Evolutionary conservation across 2,888 invertebrate species (phyloP).

Genomic region (Drosophila trichaetosa): DNA sequence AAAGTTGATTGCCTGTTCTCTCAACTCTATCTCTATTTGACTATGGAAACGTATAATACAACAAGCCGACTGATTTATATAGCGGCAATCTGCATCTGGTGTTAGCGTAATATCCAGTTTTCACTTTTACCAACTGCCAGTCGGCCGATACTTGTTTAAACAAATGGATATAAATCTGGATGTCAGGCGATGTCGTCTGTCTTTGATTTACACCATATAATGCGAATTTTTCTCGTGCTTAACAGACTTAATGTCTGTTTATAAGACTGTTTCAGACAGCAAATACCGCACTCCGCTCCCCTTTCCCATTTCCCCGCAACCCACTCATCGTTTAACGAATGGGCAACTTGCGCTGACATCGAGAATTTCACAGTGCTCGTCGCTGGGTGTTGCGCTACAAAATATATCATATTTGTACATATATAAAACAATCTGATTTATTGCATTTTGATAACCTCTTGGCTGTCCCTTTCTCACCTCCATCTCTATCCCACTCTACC

Average conservation of each 20-base stretch:
- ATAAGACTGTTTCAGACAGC: constrained; percentile 42
- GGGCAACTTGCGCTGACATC: constrained; percentile 21
- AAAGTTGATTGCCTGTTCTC: constrained; percentile 51
- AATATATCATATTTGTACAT: constrained; percentile 41
- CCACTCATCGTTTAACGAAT: background rate
- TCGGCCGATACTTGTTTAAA: constrained; percentile 39
- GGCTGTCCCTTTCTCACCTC: constrained; percentile 35
- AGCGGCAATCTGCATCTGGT: constrained; percentile 25
- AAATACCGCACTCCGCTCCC: background rate
- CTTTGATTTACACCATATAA: constrained; percentile 73
- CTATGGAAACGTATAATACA: constrained; percentile 50
- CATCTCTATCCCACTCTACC: background rate
- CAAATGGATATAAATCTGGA: constrained; percentile 64
- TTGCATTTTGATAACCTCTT: constrained; percentile 78
- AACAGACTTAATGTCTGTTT: constrained; percentile 79
- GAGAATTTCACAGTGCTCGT: constrained; percentile 38
- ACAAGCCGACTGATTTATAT: constrained; percentile 53
- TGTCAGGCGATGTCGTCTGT: constrained; percentile 55
- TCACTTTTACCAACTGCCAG: constrained; percentile 53
- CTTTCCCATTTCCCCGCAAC: background rate
- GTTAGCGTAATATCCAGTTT: constrained; percentile 59
- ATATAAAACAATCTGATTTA: constrained; percentile 73
- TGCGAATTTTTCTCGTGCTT: constrained; percentile 74
- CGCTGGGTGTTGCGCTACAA: constrained; percentile 63
- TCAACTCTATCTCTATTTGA: constrained; percentile 30